A percentile compares a stretch with the other conserved stretches of the same genome.
Conservation (phyloP, 2,797 vertebrate genomes). For the Ibycter americanus region DNA sequence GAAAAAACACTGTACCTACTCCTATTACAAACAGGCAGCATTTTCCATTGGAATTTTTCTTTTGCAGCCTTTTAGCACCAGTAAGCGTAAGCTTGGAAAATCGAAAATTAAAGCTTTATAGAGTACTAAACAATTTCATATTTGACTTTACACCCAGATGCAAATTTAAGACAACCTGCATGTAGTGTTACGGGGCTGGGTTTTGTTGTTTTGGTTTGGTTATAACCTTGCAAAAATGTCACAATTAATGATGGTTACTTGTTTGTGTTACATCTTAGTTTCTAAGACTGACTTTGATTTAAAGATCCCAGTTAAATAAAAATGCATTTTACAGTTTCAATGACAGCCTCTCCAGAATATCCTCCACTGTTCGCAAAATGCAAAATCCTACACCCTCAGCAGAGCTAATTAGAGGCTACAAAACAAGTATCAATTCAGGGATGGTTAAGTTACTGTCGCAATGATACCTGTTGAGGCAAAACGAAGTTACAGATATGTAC, state of each 20-base stretch:
- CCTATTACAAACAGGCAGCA: not conserved
- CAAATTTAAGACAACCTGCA: not conserved
- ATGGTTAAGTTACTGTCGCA: not conserved
- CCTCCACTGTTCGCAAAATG: not conserved
- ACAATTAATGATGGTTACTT: not conserved
- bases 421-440: not conserved
- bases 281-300: not conserved
- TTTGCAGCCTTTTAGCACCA: not conserved
- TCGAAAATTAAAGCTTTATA: not conserved
- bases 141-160: not conserved
- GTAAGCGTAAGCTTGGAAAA: not conserved
- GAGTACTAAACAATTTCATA: not conserved
- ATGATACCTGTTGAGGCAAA: not conserved
- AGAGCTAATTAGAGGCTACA: not conserved
- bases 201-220: not conserved
- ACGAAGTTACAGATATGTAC: not conserved
- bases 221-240: not conserved
- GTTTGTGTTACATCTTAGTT: not conserved
- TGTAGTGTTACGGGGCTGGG: not conserved
- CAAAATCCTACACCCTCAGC: not conserved
- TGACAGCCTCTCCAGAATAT: not conserved
- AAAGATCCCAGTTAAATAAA: not conserved
- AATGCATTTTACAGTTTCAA: not conserved
- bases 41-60: not conserved
- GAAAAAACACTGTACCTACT: not conserved